Percentiles rank a stretch among this genome's conserved stretches.
Conservation (phyloP, 2,113 vertebrate genomes). For the Picathartes gymnocephalus region DNA sequence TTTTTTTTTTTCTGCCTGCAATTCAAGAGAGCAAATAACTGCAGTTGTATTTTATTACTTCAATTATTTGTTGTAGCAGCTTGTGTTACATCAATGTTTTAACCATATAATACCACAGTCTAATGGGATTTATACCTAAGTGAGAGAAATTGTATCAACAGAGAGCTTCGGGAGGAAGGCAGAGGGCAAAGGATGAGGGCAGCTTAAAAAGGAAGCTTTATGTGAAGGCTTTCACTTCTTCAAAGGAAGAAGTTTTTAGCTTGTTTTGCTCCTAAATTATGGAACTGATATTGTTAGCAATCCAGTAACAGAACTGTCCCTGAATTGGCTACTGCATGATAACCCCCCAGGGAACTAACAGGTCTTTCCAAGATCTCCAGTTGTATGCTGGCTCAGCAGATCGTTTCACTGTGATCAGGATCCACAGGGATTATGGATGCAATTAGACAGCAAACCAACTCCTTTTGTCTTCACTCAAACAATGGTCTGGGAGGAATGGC, state of each 20-base stretch:
- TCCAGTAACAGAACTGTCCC: conserved; percentile 5
- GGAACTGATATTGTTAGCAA: background rate
- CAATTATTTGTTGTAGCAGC: conserved; percentile 55
- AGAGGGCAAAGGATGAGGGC: background rate
- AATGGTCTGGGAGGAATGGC: conserved; percentile 7
- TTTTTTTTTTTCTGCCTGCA: background rate
- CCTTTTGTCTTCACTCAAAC: background rate
- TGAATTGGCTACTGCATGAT: background rate
- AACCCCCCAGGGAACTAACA: background rate
- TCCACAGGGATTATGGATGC: background rate
- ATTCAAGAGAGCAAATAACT: conserved; percentile 36
- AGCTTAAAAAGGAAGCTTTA: background rate
- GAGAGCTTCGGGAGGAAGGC: background rate
- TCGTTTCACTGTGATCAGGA: background rate
- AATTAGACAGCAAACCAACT: background rate
- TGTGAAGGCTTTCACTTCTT: background rate
- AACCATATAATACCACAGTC: conserved; percentile 15
- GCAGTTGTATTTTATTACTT: conserved; percentile 57
- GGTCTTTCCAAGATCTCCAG: background rate
- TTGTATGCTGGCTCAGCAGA: background rate
- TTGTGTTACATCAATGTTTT: conserved; percentile 50
- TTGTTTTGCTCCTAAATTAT: background rate
- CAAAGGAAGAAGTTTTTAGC: background rate
- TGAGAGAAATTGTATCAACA: conserved; percentile 12
- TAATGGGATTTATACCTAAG: conserved; percentile 52